These are phyloP conservation scores for Protonibea diacanthus DNA, from an alignment of 2,797 vertebrate genomes.

Conservation along the genomic window DNA sequence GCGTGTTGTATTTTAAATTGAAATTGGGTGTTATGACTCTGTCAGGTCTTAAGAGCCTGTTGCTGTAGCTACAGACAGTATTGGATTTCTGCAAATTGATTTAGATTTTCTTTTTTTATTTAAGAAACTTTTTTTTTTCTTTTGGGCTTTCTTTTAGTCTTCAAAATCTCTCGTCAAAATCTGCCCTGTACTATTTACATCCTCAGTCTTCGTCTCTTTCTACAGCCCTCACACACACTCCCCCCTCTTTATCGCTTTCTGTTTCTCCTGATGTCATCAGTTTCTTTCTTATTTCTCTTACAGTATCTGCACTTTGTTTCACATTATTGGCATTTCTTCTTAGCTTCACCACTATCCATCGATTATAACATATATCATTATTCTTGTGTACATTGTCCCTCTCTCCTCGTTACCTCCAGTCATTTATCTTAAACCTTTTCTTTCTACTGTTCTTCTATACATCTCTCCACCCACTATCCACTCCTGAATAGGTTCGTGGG, in stretches of 20 bases:
- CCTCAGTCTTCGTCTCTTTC: slow-evolving; percentile 39
- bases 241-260: slow-evolving; percentile 43
- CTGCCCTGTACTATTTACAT: slow-evolving; percentile 35
- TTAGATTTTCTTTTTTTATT: not conserved
- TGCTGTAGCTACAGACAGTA: slow-evolving; percentile 22
- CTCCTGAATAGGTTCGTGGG: slow-evolving; percentile 83
- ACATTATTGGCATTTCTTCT: slow-evolving; percentile 34
- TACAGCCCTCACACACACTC: slow-evolving; percentile 35
- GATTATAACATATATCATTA: slow-evolving; percentile 8
- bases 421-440: slow-evolving; percentile 23
- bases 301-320: slow-evolving; percentile 6
- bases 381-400: slow-evolving; percentile 18
- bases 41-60: slow-evolving; percentile 25
- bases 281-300: slow-evolving; percentile 43
- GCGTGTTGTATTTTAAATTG: slow-evolving; percentile 22
- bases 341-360: slow-evolving; percentile 4
- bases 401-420: slow-evolving; percentile 26
- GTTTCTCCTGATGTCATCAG: slow-evolving; percentile 52
- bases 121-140: slow-evolving; percentile 24
- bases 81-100: slow-evolving; percentile 16
- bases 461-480: slow-evolving; percentile 20
- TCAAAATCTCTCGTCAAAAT: slow-evolving; percentile 47
- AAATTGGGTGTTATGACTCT: slow-evolving; percentile 21
- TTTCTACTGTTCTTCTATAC: slow-evolving; percentile 15
- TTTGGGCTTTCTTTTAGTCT: slow-evolving; percentile 5